phyloP scores from a whole-genome alignment of 2,113 vertebrate species.

The Nycticorax nycticorax region DNA sequence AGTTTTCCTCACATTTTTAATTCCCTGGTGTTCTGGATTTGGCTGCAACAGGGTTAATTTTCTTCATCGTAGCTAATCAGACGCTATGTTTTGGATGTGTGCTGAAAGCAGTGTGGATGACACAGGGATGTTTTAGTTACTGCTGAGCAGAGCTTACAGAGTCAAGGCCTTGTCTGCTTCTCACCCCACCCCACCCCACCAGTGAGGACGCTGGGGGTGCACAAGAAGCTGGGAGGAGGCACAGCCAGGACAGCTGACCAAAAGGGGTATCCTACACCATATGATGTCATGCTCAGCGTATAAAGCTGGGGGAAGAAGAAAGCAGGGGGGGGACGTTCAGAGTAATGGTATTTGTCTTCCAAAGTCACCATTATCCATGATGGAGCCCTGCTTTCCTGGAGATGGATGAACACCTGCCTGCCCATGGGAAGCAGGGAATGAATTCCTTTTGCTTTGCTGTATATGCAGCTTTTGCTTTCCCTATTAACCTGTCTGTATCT shows the following conservation, averaged over 20 bases:
- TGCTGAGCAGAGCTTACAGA: background rate
- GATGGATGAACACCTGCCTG: background rate
- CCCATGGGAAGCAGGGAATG: rapidly evolving
- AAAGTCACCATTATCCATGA: background rate
- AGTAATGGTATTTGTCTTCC: background rate
- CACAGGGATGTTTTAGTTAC: background rate
- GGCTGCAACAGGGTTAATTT: background rate
- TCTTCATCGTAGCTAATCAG: background rate
- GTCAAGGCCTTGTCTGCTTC: background rate
- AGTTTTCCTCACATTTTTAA: background rate
- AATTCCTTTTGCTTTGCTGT: background rate
- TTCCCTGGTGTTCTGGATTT: background rate
- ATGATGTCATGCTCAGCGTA: background rate
- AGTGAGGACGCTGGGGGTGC: background rate
- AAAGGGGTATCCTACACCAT: background rate
- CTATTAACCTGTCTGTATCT: background rate
- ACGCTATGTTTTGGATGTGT: background rate
- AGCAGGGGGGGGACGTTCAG: rapidly evolving
- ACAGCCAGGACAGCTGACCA: background rate
- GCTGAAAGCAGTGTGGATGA: background rate
- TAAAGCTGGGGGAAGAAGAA: background rate
- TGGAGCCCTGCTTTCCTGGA: background rate
- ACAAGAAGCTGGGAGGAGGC: background rate
- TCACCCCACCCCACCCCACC: background rate
- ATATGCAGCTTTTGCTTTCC: background rate